Conservation (phyloP, 1,140 invertebrate genomes). For the Helicorthomorpha holstii region DNA sequence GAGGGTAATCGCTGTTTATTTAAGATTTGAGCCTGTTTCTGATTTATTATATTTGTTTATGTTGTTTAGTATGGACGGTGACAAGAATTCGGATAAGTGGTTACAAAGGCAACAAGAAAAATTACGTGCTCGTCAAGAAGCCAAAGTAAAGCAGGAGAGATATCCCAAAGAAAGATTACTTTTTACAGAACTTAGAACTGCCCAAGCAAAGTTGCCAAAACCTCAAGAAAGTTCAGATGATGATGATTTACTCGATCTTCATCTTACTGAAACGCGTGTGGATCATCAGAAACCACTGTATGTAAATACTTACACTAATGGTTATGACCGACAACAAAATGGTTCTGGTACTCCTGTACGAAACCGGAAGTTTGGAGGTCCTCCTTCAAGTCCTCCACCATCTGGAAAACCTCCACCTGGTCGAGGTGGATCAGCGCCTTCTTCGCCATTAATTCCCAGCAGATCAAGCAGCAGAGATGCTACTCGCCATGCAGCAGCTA, state of each 20-base stretch:
- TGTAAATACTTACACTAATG: slow-evolving; percentile 7
- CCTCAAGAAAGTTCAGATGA: not conserved
- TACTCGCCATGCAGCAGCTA: slow-evolving; percentile 12
- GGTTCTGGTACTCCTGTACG: slow-evolving; percentile 25
- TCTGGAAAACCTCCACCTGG: slow-evolving; percentile 19
- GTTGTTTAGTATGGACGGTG: not conserved
- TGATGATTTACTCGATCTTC: not conserved
- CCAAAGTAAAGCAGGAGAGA: slow-evolving; percentile 44
- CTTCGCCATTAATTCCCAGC: slow-evolving; percentile 35
- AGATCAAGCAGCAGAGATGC: slow-evolving; percentile 23
- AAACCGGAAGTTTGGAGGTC: too few relatives aligned
- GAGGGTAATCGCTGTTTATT: too few relatives aligned
- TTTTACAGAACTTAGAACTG: slow-evolving; percentile 37
- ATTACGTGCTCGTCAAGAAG: slow-evolving; percentile 44
- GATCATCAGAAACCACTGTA: slow-evolving; percentile 5
- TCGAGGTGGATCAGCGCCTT: slow-evolving; percentile 25
- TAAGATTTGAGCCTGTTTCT: too few relatives aligned
- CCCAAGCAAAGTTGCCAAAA: slow-evolving; percentile 26
- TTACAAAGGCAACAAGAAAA: slow-evolving; percentile 59
- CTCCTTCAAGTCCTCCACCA: slow-evolving; percentile 9
- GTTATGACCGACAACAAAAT: slow-evolving; percentile 42
- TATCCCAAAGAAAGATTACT: slow-evolving; percentile 46
- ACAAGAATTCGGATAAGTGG: slow-evolving; percentile 33
- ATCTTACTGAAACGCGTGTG: too few relatives aligned
- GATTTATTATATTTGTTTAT: not conserved